Evolutionary conservation across 2,888 invertebrate species (phyloP).

Genomic region (Catotricha subobsoleta): DNA sequence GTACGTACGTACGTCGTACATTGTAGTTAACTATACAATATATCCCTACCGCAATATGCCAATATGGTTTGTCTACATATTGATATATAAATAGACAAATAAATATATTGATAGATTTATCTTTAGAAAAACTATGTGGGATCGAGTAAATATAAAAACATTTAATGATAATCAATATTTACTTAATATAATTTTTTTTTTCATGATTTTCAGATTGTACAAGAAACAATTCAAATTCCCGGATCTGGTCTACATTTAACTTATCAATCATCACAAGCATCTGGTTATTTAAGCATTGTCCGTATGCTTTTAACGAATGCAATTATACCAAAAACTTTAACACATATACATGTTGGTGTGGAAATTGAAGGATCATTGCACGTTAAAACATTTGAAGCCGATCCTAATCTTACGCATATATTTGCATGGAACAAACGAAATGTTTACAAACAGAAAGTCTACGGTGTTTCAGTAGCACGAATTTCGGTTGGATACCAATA

Average conservation of each 20-base stretch:
- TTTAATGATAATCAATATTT: no score
- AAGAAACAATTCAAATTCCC: slow-evolving; percentile 85
- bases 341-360: slow-evolving; percentile 79
- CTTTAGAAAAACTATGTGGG: no score
- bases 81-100: not conserved
- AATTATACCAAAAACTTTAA: slow-evolving; percentile 58
- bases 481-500: slow-evolving; percentile 92
- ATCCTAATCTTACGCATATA: slow-evolving; percentile 84
- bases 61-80: not conserved
- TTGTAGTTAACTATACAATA: not conserved
- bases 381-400: slow-evolving; percentile 87
- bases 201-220: slow-evolving; percentile 60
- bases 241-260: slow-evolving; percentile 85
- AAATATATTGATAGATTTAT: not conserved
- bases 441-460: slow-evolving; percentile 91
- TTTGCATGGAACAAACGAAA: slow-evolving; percentile 98
- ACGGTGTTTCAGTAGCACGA: slow-evolving; percentile 72
- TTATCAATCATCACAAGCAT: slow-evolving; percentile 88
- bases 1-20: not conserved
- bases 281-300: slow-evolving; percentile 85
- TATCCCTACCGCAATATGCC: not conserved
- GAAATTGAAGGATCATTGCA: slow-evolving; percentile 87
- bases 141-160: no score
- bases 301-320: slow-evolving; percentile 73
- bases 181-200: slow-evolving; percentile 6